Evolutionary conservation across 2,888 invertebrate species (phyloP).

Genomic region (Prosapia bicincta): DNA sequence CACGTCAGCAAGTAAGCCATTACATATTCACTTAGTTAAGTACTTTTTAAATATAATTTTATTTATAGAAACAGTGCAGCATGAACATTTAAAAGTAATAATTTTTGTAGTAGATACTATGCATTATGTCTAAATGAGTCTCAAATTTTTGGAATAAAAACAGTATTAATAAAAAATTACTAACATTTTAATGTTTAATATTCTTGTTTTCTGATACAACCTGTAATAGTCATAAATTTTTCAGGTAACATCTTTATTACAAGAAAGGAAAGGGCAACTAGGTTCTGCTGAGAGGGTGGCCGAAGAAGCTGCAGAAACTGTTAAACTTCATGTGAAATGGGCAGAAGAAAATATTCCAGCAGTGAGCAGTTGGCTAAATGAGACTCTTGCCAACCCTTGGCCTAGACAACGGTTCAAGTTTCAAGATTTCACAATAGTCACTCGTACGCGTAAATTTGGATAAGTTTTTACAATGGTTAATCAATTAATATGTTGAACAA

Average conservation of each 20-base stretch:
- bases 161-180: no score
- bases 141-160: no score
- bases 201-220: no score
- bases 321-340: slow-evolving; percentile 73
- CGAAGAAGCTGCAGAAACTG: slow-evolving; percentile 66
- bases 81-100: no score
- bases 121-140: no score
- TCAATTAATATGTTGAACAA: background rate
- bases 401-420: slow-evolving; percentile 36
- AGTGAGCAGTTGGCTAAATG: slow-evolving; percentile 68
- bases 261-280: slow-evolving; percentile 61
- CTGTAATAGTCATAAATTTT: no score
- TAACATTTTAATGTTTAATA: no score
- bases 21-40: no score
- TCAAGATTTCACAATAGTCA: slow-evolving; percentile 33
- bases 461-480: background rate
- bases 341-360: slow-evolving; percentile 70
- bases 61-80: no score
- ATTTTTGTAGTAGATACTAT: no score
- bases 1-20: no score
- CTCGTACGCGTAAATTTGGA: slow-evolving; percentile 27
- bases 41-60: no score
- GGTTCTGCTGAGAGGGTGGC: slow-evolving; percentile 71
- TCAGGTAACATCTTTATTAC: slow-evolving; percentile 54
- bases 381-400: slow-evolving; percentile 34